Base-by-base conservation (phyloP, 2,888 invertebrate genomes). In the Drosophila ezoana region DNA sequence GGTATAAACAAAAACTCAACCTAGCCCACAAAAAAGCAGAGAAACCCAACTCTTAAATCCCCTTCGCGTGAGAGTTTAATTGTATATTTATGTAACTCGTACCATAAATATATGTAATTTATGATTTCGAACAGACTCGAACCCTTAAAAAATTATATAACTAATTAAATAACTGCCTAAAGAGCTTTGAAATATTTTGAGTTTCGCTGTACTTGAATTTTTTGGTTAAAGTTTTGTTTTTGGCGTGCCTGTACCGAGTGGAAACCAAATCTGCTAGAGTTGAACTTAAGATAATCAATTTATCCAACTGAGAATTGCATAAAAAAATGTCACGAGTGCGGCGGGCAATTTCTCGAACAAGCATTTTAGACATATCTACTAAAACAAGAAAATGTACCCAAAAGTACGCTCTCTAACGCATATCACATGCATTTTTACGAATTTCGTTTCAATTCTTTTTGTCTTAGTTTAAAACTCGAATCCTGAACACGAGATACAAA, bases 261-360 rank as follows among this genome's bases (percentile, higher is more conserved):
- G 95, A 95, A 95, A 95, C 95, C 95, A 95, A 95, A 95, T 95
- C 95, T 95, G 63, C 70, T 79, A 86, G 62, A 54, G 60, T 63
- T 72, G 51, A 75, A 72, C 43, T 59, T 72, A 61, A 70, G 52
- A 57, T 52, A 56, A 47, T 23, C 18, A 56, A 63, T 43, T 54
- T 57, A 63, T 48, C 5, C 8, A 62, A 61, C 45, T 45, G 72
- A 71, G 58, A 73, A 85, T 84, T 87, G 80, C 78, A 75, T 61
- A 51, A 62, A 75, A 75, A 43, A 16, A 56, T 73, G 53, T 74
- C 79, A 87, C 77, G 75, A 80, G 81, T 72, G 76, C 76, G 56
- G 47, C 70, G 47, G 47, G 76, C 81, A 83, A 85, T 85, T 87
- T 74, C 72, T 76, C 68, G 45, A 70, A 69, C 35, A 64, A 69